These are phyloP conservation scores for Embidobia sp. DNA, from an alignment of 2,888 invertebrate genomes.

Conservation along the genomic window DNA sequence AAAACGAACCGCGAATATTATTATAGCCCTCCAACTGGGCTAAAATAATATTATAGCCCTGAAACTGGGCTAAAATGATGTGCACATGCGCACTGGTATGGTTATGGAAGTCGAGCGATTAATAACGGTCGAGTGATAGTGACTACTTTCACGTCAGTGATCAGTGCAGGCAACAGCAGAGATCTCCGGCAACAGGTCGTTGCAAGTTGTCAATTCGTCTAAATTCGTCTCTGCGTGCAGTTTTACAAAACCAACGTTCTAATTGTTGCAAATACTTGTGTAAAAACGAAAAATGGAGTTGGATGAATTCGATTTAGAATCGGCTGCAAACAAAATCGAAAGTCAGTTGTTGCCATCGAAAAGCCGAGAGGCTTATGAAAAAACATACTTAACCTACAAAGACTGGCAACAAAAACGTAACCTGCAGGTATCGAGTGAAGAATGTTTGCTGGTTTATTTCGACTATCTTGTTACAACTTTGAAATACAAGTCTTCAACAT, in stretches of 20 bases:
- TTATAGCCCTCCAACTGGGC: not conserved
- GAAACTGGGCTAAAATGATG: not conserved
- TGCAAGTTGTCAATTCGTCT: too few species aligned
- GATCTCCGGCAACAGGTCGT: too few species aligned
- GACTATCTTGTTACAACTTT: not conserved
- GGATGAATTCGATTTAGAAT: not conserved
- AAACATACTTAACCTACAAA: conserved; percentile 4
- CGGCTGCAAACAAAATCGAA: not conserved
- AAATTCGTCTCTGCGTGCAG: not conserved
- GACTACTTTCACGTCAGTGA: conserved; percentile 3
- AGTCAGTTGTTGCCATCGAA: conserved; percentile 1
- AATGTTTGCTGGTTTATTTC: conserved; percentile 13
- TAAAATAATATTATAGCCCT: not conserved
- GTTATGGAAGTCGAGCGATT: not conserved
- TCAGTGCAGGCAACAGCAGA: too few species aligned
- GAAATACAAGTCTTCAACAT: conserved; percentile 1
- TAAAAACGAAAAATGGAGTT: too few species aligned
- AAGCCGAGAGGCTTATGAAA: not conserved
- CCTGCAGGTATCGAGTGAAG: not conserved
- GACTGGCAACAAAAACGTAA: not conserved
- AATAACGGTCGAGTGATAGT: not conserved
- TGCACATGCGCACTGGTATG: not conserved
- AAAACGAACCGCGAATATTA: too few species aligned
- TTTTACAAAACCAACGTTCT: not conserved
- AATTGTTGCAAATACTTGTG: not conserved